Evolutionary conservation across 2,888 invertebrate genomes (phyloP), one percentile per base, ranked within the genome.

Genomic region (Rhagophthalmus giganteus): DNA sequence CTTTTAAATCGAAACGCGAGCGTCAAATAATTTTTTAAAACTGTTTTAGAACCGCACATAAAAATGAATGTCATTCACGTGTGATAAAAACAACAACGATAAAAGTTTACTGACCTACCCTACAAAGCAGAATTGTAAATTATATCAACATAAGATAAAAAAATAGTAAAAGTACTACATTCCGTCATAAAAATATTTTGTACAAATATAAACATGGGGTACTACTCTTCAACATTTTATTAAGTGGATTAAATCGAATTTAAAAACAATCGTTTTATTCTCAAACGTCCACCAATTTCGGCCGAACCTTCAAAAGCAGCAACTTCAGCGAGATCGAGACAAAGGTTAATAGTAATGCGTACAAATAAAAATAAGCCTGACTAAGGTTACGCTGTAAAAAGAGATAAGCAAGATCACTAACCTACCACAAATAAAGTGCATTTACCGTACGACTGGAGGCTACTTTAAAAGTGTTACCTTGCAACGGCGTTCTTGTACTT

Each of bases 61-160:
- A 58, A 55, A 55, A 56, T 50, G 40, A 41, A 49, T 49, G 34
- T 25, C 52, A 47, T 54, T 47, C 44, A 53, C 54, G 49, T 59
- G 61, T 48, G 63, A 67, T 67, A 64, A 64, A 66, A 65, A 60
- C 57, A 63, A 58, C 63, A 59, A 62, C 63, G 72, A 72, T 72
- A 71, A 72, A 66, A 69, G 71, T 70, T 71, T 70, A 69, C 65
- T 72, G 72, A 72, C 72, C 72, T 71, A 71, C 67, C 69, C 63
- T 58, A 67, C 47, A 54, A 54, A 45, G 54, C 46, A 51, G 31
- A 50, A 59, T 54, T 54, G 48, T 54, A 54, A 54, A 49, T 49
- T 54, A 39, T 54, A 54, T 54, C 54, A 54, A 49, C 24, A 27
- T 41, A 26, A 28, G 50, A 50, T 50, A 54, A 54, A 54, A 54